Base-by-base conservation (phyloP, 2,113 vertebrate species). In the Channa maculata region DNA sequence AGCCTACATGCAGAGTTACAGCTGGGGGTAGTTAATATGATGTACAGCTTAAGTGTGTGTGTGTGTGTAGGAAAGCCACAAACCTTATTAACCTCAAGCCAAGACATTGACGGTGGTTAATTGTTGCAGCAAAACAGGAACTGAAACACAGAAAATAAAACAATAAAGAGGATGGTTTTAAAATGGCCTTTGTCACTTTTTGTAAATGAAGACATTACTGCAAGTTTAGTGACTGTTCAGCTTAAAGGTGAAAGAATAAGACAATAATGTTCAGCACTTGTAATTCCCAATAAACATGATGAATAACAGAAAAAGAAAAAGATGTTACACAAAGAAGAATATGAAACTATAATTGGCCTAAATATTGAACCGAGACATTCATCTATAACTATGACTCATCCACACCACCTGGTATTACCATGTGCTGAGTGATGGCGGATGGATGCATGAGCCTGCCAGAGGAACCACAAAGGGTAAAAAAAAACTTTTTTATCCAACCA, bases 71-170 rank as follows among this genome's bases (percentile, higher is more conserved):
- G 3, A 24, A 24, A 13, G 34, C 5, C 7, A 11, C 45, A 39
- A 46, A 54, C 44, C 6, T 71, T 71, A 59, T 76, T 88, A 86
- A 91, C 90, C 87, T 91, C 77, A 55, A 76, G 36, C 67, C 66
- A 14, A 71, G 89, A 91, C 90, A 92, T 92, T 50, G 77, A 55
- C 54, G 77, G 12, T 41, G 57, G 55, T 80, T 77, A 38, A 52
- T 46, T 39, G 86, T 70, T 76, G 79, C 63, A 80, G 79, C 67
- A 82, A 61, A 14, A 65, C 82, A 65, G 79, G 68, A 87, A 46
- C 90, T 92, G 69, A 77, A 84, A 86, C 2, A 82, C 69, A 71
- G 46, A 2, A 41, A 41, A 71, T 49, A 57, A n/a, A 63, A 76
- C 6, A 87, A 62, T 6, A 50, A 39, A 50, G 3, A 81, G 5